phyloP scores from a whole-genome alignment of 2,888 invertebrate genomes.

The Drosophila borborema region DNA sequence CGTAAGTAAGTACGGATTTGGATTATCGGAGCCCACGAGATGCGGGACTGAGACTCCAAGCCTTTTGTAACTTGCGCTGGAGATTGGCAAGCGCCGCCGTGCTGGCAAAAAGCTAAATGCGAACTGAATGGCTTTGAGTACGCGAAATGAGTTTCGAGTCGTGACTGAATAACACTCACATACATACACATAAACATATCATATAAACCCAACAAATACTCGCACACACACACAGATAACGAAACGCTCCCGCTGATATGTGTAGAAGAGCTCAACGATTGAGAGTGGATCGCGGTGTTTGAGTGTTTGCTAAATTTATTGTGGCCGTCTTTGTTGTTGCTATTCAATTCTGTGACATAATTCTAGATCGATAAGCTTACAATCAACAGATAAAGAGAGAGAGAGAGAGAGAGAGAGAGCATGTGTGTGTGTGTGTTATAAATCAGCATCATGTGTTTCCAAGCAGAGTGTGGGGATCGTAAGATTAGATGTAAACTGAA shows the following conservation, averaged over 20 bases:
- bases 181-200: constrained; percentile 7
- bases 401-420: background rate
- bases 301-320: constrained; percentile 35
- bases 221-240: constrained; percentile 51
- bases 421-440: background rate
- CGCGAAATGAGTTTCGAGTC: constrained; percentile 53
- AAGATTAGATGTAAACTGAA: constrained; percentile 17
- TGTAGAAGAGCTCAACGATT: constrained; percentile 38
- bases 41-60: constrained; percentile 22
- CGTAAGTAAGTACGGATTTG: background rate
- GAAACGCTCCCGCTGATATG: constrained; percentile 37
- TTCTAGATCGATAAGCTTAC: constrained; percentile 39
- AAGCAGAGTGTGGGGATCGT: constrained; percentile 17
- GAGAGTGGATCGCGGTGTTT: constrained; percentile 46
- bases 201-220: constrained; percentile 10
- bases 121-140: constrained; percentile 57
- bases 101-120: constrained; percentile 72
- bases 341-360: constrained; percentile 39
- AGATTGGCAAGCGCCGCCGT: constrained; percentile 60
- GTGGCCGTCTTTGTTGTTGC: background rate
- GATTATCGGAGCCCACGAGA: constrained; percentile 17
- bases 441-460: constrained; percentile 22
- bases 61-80: constrained; percentile 23
- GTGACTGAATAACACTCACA: constrained; percentile 49
- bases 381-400: constrained; percentile 13